These are phyloP conservation scores for Apis cerana DNA, from an alignment of 1,140 invertebrate species.

Conservation along the genomic window DNA sequence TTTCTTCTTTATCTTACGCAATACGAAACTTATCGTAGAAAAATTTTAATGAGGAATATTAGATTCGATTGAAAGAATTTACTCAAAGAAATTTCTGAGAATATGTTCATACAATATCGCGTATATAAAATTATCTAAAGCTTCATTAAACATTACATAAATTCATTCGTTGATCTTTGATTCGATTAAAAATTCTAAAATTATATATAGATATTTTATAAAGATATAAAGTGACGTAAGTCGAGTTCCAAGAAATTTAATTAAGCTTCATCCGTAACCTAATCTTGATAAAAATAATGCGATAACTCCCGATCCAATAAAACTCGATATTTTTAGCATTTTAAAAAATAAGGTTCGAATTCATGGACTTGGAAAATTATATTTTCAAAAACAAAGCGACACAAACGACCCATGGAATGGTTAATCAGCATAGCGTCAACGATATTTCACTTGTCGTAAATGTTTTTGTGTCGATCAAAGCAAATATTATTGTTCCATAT, in stretches of 20 bases:
- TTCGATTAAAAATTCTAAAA: neutral
- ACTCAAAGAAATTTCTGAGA: too few species aligned
- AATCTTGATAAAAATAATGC: conserved; percentile 26
- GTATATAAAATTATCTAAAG: too few species aligned
- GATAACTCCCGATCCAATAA: neutral
- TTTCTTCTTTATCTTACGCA: too few species aligned
- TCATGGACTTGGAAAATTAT: neutral
- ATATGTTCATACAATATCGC: too few species aligned
- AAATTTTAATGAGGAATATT: too few species aligned
- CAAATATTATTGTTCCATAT: neutral
- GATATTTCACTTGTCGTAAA: conserved; percentile 9
- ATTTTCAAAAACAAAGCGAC: neutral
- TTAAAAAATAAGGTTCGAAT: neutral
- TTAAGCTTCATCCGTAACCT: neutral
- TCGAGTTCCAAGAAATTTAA: conserved; percentile 9
- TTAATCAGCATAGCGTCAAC: neutral
- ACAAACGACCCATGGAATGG: neutral
- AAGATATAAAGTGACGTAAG: neutral
- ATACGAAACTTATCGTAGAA: too few species aligned
- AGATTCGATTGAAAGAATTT: too few species aligned
- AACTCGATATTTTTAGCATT: neutral
- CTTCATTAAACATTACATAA: too few species aligned
- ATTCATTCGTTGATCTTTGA: too few species aligned
- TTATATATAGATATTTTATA: neutral
- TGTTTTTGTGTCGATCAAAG: neutral